Percentiles rank a stretch among this genome's conserved stretches.
phyloP scores from a whole-genome alignment of 2,797 vertebrate species.

The Catharus ustulatus region DNA sequence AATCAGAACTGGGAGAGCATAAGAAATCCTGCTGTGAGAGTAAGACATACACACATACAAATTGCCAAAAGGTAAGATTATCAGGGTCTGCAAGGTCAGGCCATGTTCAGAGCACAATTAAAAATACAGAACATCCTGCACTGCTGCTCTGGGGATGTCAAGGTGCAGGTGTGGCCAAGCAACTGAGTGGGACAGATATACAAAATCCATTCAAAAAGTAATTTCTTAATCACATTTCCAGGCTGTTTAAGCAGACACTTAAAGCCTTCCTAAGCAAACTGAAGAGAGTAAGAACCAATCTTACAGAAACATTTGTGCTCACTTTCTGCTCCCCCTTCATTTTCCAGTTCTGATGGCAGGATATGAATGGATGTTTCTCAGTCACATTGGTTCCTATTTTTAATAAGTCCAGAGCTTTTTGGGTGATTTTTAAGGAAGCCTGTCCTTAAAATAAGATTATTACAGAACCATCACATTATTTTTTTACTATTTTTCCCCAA shows the following conservation, averaged over 20 bases:
- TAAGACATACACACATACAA: neutral
- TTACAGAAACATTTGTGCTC: neutral
- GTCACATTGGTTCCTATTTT: neutral
- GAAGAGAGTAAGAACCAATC: neutral
- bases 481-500: neutral
- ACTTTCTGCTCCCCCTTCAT: neutral
- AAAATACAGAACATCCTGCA: neutral
- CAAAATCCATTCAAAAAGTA: neutral
- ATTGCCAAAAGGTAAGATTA: neutral
- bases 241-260: neutral
- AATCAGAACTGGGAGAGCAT: slow-evolving; percentile 21
- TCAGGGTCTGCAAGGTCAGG: neutral
- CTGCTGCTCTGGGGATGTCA: neutral
- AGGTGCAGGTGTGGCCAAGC: neutral
- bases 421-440: neutral
- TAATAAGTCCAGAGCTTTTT: neutral
- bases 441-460: neutral
- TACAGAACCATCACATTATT: neutral
- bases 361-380: neutral
- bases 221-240: neutral
- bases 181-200: neutral
- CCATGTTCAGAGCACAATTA: neutral
- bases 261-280: neutral
- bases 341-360: neutral
- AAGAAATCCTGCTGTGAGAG: slow-evolving; percentile 35